Evolutionary conservation across 1,140 invertebrate genomes (phyloP).

Genomic region (Drosophila parvula): DNA sequence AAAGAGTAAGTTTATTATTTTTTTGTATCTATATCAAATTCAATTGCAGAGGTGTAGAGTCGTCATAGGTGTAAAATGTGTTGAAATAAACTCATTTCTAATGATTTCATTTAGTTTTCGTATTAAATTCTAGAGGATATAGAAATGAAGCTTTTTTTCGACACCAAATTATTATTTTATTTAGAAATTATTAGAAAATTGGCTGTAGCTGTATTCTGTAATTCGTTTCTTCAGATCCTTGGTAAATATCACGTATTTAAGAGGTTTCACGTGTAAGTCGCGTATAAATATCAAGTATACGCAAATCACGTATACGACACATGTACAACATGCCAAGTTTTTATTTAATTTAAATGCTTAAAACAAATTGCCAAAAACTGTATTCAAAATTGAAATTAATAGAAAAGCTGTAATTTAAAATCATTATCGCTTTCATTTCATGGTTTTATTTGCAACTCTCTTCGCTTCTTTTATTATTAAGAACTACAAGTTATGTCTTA

Average conservation of each 20-base stretch:
- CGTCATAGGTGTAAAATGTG: neutral
- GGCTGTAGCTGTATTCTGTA: constrained; percentile 4
- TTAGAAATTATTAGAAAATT: constrained; percentile 1
- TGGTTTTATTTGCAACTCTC: neutral
- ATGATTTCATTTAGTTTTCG: neutral
- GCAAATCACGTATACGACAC: neutral
- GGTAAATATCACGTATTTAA: neutral
- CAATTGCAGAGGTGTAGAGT: neutral
- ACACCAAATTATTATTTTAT: neutral
- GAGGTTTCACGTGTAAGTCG: no score
- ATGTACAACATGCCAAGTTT: neutral
- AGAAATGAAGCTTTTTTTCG: neutral
- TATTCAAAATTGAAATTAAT: neutral
- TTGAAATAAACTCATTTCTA: neutral
- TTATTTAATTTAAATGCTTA: neutral
- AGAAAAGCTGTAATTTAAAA: neutral
- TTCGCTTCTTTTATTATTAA: neutral
- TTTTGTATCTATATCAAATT: constrained; percentile 12
- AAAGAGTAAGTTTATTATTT: constrained; percentile 36
- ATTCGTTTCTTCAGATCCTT: neutral
- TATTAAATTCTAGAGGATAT: neutral
- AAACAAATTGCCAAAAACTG: no score
- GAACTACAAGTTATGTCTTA: neutral
- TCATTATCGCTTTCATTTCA: neutral
- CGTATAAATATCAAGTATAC: neutral